phyloP scores from a whole-genome alignment of 2,888 invertebrate genomes.

The Caenorhabditis wallacei region DNA sequence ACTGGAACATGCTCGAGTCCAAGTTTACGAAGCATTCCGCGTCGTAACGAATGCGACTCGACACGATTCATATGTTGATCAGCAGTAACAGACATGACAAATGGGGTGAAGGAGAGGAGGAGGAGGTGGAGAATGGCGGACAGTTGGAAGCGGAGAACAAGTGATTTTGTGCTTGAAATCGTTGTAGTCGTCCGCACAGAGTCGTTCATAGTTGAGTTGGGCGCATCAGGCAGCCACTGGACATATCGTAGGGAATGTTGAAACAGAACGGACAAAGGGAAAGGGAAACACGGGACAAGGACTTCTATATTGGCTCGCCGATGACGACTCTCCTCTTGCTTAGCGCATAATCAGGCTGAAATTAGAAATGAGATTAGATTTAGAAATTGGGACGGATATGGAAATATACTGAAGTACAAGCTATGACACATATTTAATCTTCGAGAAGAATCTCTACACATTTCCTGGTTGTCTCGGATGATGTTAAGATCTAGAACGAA shows the following conservation, averaged over 20 bases:
- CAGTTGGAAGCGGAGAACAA: conserved; percentile 57
- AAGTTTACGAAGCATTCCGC: conserved; percentile 63
- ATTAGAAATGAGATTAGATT: not conserved
- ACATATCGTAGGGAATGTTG: conserved; percentile 55
- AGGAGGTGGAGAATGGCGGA: conserved; percentile 61
- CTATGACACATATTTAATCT: not conserved
- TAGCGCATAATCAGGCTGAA: conserved; percentile 67
- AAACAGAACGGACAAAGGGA: conserved; percentile 30
- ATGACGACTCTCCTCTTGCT: conserved; percentile 57
- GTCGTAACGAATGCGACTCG: conserved; percentile 35
- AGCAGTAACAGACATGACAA: conserved; percentile 32
- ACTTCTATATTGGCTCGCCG: conserved; percentile 50
- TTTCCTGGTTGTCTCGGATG: not conserved
- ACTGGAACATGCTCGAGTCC: conserved; percentile 69
- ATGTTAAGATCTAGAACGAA: too few relatives aligned
- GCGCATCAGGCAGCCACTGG: conserved; percentile 66
- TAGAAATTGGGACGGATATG: not conserved
- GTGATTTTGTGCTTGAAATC: conserved; percentile 63
- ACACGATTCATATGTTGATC: conserved; percentile 19
- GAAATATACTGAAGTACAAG: not conserved
- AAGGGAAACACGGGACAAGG: conserved; percentile 25
- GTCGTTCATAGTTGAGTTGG: conserved; percentile 68
- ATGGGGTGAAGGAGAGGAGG: conserved; percentile 49
- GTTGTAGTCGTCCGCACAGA: conserved; percentile 65
- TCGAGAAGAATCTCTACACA: not conserved